Conservation (phyloP, 2,888 invertebrate genomes). For the Ischnus inquisitorius region DNA sequence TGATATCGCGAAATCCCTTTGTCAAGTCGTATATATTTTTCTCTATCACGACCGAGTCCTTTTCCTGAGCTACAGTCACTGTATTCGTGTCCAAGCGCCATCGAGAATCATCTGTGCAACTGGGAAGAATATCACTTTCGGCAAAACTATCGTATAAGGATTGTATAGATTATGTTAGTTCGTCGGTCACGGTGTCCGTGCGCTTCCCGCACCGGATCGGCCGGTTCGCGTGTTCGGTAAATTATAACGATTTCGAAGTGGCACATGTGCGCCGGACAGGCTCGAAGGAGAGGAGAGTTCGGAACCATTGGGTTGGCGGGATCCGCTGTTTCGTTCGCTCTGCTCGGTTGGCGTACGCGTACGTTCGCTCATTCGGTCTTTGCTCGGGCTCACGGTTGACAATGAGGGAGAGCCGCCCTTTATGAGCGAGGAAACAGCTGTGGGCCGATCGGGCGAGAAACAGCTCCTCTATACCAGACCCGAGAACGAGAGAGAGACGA, state of each 20-base stretch:
- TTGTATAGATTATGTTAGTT: constrained; percentile 6
- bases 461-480: background rate
- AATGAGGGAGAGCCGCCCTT: constrained; percentile 80
- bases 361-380: constrained; percentile 57
- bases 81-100: background rate
- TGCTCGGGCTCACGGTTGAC: constrained; percentile 77
- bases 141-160: background rate
- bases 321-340: constrained; percentile 7
- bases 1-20: background rate
- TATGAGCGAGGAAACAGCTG: constrained; percentile 84
- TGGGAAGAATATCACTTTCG: background rate
- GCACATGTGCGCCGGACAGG: constrained; percentile 76
- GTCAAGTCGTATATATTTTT: background rate
- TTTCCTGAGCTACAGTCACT: background rate
- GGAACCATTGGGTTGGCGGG: constrained; percentile 44
- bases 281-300: constrained; percentile 59
- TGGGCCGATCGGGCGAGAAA: constrained; percentile 75
- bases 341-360: constrained; percentile 31
- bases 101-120: background rate
- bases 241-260: constrained; percentile 79
- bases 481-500: constrained; percentile 66
- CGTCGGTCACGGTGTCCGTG: constrained; percentile 18
- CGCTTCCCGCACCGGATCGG: constrained; percentile 47
- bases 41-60: background rate
- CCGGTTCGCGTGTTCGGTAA: constrained; percentile 71